Percentiles rank a stretch among this genome's conserved stretches.
phyloP scores from a whole-genome alignment of 1,140 invertebrate species.

The Ephestia elutella region DNA sequence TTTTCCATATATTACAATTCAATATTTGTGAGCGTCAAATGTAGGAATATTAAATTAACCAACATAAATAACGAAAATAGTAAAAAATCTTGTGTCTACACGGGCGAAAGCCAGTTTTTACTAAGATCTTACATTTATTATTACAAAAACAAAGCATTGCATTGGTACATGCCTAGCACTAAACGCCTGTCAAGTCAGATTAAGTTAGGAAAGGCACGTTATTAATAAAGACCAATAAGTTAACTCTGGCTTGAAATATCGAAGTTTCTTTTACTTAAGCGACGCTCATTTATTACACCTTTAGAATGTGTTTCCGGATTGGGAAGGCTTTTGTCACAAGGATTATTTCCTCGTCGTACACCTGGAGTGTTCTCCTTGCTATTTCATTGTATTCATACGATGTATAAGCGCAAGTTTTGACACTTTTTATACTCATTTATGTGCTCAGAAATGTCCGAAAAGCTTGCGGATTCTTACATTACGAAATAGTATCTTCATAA shows the following conservation, averaged over 20 bases:
- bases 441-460: no score
- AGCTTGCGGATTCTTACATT: no score
- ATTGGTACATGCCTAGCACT: constrained; percentile 56
- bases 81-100: no score
- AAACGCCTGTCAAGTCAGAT: constrained; percentile 69
- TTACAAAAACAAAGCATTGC: constrained; percentile 38
- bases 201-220: constrained; percentile 67
- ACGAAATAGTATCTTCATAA: no score
- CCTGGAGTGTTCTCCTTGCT: no score
- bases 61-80: no score
- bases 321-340: constrained; percentile 51
- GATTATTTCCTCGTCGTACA: constrained; percentile 20
- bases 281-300: constrained; percentile 62
- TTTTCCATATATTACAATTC: constrained; percentile 14
- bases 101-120: not conserved
- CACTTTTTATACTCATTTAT: no score
- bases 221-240: constrained; percentile 72
- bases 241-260: constrained; percentile 67
- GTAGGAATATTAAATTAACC: no score
- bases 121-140: not conserved
- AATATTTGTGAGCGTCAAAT: no score
- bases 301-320: constrained; percentile 70
- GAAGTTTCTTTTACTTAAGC: constrained; percentile 69
- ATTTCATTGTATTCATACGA: no score
- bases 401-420: no score